These are phyloP conservation scores for Metopia argyrocephala DNA, from an alignment of 2,888 invertebrate species.

Conservation along the genomic window DNA sequence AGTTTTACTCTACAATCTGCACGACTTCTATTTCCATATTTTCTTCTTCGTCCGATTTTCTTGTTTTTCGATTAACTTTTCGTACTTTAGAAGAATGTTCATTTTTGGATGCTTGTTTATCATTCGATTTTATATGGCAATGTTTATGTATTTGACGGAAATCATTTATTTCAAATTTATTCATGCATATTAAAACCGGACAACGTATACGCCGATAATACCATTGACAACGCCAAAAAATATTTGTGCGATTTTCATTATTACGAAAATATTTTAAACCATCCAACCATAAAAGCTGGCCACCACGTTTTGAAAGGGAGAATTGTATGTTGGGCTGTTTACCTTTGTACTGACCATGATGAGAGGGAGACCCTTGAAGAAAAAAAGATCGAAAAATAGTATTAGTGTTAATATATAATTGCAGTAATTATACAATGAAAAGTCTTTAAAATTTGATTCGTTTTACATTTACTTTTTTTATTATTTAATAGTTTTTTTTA, in stretches of 20 bases:
- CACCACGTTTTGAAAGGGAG: constrained; percentile 76
- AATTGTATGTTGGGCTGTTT: constrained; percentile 75
- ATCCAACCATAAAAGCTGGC: constrained; percentile 76
- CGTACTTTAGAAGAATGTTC: not conserved
- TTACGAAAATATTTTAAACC: constrained; percentile 78
- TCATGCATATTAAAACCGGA: constrained; percentile 78
- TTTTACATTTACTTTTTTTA: too few species aligned
- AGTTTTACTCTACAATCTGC: not conserved
- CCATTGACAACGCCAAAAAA: constrained; percentile 78
- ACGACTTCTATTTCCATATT: constrained; percentile 20
- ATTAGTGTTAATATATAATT: constrained; percentile 37
- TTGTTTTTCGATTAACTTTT: not conserved
- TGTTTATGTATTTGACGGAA: constrained; percentile 78
- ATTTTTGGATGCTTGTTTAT: not conserved
- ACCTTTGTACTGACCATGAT: constrained; percentile 71
- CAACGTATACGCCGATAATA: constrained; percentile 77
- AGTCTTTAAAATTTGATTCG: too few species aligned
- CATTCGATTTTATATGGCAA: constrained; percentile 68
- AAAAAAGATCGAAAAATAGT: constrained; percentile 32
- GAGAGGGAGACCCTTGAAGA: constrained; percentile 37
- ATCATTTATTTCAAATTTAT: constrained; percentile 75
- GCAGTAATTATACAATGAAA: not conserved
- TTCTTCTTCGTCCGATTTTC: not conserved
- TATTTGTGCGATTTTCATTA: constrained; percentile 77
- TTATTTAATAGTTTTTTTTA: too few species aligned